Evolutionary conservation across 2,113 vertebrate genomes (phyloP), one percentile per base, ranked within the genome.

Genomic region (Triplophysa siluroides): DNA sequence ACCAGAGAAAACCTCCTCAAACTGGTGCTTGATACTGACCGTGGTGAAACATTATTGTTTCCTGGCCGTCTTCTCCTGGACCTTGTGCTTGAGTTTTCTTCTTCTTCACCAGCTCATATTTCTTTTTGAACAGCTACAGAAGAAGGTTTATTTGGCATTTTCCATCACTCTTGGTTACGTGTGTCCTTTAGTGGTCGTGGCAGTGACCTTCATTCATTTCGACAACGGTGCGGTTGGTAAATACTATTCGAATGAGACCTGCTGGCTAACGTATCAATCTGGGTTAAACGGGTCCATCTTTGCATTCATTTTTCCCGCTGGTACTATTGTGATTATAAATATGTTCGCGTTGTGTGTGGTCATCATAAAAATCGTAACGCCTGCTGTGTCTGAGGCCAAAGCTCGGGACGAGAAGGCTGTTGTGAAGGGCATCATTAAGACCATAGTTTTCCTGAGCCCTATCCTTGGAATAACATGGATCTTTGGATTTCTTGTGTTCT

Each of bases 1-100:
- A 3, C 65, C 79, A 0, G 10, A 45, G 0, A 1, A 0, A 0
- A 14, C 62, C 0, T 38, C 13, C 0, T 0, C 26, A 0, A 41
- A 26, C 0, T 84, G 92, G 87, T 98, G 96, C 38, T 33, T 83
- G n/a, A 72, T 87, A 0, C 69, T 92, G 4, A 93, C 94, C 0
- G 90, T 96, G 63, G 86, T 96, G 67, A 93, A 94, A 77, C 97
- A 99, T 80, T 96, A 97, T 61, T 95, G 92, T 83, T 98, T 92
- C 80, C 89, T 99, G 64, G 87, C 96, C 10, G 93, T 94, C 88
- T 98, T 98, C 82, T 98, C 97, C 88, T 99, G 97, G 97, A 98
- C 96, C 94, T 85, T 98, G 69, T 93, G 93, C 38, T 89, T 97
- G 61, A 96, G 96, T 66, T 81, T 92, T 65, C 95, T 94, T 70